Conservation (phyloP, 2,113 vertebrate genomes). For the Malurus alboscapulatus region DNA sequence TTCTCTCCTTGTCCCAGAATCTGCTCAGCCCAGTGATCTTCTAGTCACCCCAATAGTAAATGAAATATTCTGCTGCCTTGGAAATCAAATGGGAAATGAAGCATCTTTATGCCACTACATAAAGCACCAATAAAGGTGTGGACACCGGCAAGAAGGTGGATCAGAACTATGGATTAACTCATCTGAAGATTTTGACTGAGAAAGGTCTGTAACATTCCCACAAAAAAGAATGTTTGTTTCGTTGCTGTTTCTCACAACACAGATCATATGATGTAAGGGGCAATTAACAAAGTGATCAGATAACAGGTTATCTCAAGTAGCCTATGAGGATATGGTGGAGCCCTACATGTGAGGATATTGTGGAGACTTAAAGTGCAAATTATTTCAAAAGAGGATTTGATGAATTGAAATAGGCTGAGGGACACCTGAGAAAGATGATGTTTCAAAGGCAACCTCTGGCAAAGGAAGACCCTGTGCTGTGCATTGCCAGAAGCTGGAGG, state of each 20-base stretch:
- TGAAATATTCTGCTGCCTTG: background rate
- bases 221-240: background rate
- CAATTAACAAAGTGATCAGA: background rate
- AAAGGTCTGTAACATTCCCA: background rate
- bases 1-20: background rate
- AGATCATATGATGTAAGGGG: background rate
- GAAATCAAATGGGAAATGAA: background rate
- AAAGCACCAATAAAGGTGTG: background rate
- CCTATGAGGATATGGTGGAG: background rate
- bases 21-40: background rate
- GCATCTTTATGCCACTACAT: background rate
- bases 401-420: background rate
- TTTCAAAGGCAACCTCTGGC: background rate
- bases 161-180: fast-evolving
- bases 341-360: background rate
- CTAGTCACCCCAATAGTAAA: background rate
- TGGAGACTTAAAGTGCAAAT: background rate
- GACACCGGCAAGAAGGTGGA: background rate
- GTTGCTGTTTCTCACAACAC: background rate
- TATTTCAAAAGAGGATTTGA: background rate
- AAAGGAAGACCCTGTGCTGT: background rate
- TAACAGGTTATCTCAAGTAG: background rate
- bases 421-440: background rate
- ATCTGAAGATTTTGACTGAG: background rate
- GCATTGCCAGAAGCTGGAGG: background rate